A percentile compares a stretch with the other conserved stretches of the same genome.
phyloP scores from a whole-genome alignment of 2,113 vertebrate genomes.

The Phyllopteryx taeniolatus region DNA sequence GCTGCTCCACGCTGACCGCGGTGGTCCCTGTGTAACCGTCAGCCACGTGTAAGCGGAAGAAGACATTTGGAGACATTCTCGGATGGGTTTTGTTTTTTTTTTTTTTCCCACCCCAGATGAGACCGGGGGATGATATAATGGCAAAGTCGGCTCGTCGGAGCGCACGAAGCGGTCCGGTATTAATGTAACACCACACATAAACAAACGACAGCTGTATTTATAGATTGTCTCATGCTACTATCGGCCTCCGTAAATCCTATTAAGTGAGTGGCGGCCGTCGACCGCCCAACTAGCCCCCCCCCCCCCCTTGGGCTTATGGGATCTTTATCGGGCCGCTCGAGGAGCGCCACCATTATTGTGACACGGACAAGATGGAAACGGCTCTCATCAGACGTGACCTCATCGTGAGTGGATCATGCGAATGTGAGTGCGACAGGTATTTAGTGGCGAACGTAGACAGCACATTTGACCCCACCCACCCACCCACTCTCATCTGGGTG shows the following conservation, averaged over 20 bases:
- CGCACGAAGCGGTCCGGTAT: conserved; percentile 50
- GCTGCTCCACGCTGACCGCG: conserved; percentile 58
- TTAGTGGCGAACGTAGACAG: conserved; percentile 51
- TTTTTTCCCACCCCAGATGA: conserved; percentile 42
- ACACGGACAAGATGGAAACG: conserved; percentile 31
- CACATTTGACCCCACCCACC: conserved; percentile 30
- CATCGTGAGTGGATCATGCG: conserved; percentile 44
- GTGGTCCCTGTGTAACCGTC: conserved; percentile 69
- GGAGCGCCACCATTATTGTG: conserved; percentile 32
- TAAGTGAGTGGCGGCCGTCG: conserved; percentile 58
- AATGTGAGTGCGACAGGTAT: conserved; percentile 14
- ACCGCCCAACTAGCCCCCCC: not conserved
- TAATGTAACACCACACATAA: conserved; percentile 72
- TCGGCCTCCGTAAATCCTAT: conserved; percentile 67
- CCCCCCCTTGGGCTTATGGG: conserved; percentile 38
- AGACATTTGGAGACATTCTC: conserved; percentile 59
- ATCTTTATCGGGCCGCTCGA: conserved; percentile 33
- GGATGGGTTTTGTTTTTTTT: no score
- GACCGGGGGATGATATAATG: conserved; percentile 66
- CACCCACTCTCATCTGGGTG: conserved; percentile 21
- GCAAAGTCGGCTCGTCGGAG: conserved; percentile 65
- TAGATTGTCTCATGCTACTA: conserved; percentile 62
- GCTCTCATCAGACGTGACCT: conserved; percentile 47
- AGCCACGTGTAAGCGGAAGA: conserved; percentile 56
- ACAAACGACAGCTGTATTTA: conserved; percentile 77